These are phyloP conservation scores for Drosophila antonietae DNA, from an alignment of 2,888 invertebrate genomes.

Conservation along the genomic window DNA sequence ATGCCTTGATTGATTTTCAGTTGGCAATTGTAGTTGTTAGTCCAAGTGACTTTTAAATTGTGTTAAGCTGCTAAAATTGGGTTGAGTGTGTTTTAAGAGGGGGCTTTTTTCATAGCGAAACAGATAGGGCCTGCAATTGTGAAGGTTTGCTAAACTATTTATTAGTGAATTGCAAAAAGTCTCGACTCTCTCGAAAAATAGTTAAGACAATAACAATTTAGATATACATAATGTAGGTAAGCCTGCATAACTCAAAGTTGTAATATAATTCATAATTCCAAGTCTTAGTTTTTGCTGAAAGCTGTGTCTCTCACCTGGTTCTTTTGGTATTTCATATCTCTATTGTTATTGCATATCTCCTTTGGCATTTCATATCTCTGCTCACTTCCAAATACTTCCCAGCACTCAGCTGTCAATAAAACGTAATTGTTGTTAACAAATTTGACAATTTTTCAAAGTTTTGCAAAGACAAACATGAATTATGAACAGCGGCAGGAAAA, in stretches of 20 bases:
- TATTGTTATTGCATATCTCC: not conserved
- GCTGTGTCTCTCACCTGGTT: not conserved
- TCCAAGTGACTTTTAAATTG: slow-evolving; percentile 55
- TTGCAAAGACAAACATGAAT: slow-evolving; percentile 18
- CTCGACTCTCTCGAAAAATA: not conserved
- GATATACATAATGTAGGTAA: not conserved
- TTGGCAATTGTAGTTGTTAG: slow-evolving; percentile 49
- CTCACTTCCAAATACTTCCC: slow-evolving; percentile 1
- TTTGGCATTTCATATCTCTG: slow-evolving; percentile 12
- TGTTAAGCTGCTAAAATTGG: slow-evolving; percentile 35
- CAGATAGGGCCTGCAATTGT: not conserved
- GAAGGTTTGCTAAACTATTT: slow-evolving; percentile 2
- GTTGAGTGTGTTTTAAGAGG: slow-evolving; percentile 10
- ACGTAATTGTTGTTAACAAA: slow-evolving; percentile 40
- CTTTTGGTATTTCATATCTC: not conserved
- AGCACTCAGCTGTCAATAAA: slow-evolving; percentile 19
- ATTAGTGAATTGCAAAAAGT: slow-evolving; percentile 19
- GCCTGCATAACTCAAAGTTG: not conserved
- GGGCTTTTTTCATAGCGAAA: not conserved
- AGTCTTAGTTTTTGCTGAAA: too few species aligned
- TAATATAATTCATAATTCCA: not conserved
- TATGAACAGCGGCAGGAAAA: slow-evolving; percentile 8
- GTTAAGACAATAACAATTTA: not conserved
- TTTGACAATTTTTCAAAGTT: slow-evolving; percentile 32
- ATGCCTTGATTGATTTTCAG: slow-evolving; percentile 40